phyloP scores from a whole-genome alignment of 2,888 invertebrate species.

The Alloplasta piceator region DNA sequence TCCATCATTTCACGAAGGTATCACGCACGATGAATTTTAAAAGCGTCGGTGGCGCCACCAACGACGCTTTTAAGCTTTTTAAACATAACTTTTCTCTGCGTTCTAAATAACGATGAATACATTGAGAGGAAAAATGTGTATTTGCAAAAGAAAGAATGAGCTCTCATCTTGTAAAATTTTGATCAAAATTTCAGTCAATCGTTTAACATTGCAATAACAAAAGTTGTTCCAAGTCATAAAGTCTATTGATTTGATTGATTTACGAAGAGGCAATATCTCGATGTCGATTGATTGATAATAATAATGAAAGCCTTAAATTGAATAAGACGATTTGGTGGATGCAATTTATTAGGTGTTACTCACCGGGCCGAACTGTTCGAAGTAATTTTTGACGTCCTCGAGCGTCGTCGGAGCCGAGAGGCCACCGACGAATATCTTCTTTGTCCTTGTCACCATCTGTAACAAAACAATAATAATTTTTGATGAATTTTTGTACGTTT shows the following conservation, averaged over 20 bases:
- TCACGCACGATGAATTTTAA: conserved; percentile 51
- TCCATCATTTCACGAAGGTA: conserved; percentile 29
- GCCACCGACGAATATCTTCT: conserved; percentile 99
- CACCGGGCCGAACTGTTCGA: conserved; percentile 99
- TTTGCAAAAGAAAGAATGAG: no score
- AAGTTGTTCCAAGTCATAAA: no score
- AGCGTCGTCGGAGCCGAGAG: conserved; percentile 99
- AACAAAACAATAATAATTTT: conserved; percentile 80
- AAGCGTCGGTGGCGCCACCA: conserved; percentile 12
- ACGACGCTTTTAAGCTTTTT: no score
- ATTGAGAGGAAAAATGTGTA: no score
- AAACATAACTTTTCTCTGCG: not conserved
- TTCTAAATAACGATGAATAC: not conserved
- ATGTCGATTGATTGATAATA: no score
- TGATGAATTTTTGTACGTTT: not conserved
- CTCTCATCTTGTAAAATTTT: no score
- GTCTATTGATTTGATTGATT: no score
- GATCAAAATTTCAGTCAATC: no score
- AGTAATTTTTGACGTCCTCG: conserved; percentile 99
- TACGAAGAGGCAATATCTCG: no score
- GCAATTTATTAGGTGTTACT: conserved; percentile 83
- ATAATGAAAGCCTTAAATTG: no score
- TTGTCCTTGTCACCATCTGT: conserved; percentile 99
- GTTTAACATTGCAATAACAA: no score
- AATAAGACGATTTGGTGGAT: no score